A percentile compares a stretch with the other conserved stretches of the same genome.
phyloP scores from a whole-genome alignment of 2,888 invertebrate species.

The Rhaphigaster nebulosa region DNA sequence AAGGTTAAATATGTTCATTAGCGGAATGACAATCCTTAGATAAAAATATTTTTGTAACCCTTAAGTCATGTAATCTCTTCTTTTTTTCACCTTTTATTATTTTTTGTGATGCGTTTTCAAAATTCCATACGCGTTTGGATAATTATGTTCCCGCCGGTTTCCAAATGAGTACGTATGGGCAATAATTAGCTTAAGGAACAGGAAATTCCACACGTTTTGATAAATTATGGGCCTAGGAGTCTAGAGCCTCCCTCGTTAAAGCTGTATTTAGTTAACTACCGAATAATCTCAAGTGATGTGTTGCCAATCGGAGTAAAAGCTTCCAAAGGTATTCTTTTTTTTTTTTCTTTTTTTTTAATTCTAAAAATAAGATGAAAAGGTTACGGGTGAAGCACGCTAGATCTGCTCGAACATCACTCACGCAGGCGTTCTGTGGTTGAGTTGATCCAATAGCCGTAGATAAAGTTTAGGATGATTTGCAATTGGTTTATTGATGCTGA shows the following conservation, averaged over 20 bases:
- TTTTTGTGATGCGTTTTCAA: background rate
- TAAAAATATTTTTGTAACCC: too few relatives aligned
- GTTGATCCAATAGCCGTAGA: background rate
- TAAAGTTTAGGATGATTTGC: background rate
- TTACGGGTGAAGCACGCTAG: background rate
- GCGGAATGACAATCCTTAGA: too few relatives aligned
- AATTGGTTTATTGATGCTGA: background rate
- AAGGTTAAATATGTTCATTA: too few relatives aligned
- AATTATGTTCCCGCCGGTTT: background rate
- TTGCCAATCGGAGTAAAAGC: conserved; percentile 16
- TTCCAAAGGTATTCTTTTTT: conserved; percentile 2
- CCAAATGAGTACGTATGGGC: background rate
- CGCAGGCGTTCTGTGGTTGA: background rate
- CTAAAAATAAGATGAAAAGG: background rate
- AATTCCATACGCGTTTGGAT: background rate
- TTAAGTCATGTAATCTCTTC: too few relatives aligned
- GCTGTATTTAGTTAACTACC: conserved; percentile 26
- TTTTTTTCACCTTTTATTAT: too few relatives aligned
- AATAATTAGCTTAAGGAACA: conserved; percentile 28
- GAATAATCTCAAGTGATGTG: conserved; percentile 35
- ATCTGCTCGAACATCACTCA: background rate
- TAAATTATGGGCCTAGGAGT: conserved; percentile 10
- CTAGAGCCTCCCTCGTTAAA: conserved; percentile 26
- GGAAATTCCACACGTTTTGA: conserved; percentile 35
- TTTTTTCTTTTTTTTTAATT: background rate